A percentile compares a stretch with the other conserved stretches of the same genome.
phyloP scores from a whole-genome alignment of 2,888 invertebrate species.

The Stenichneumon culpator region DNA sequence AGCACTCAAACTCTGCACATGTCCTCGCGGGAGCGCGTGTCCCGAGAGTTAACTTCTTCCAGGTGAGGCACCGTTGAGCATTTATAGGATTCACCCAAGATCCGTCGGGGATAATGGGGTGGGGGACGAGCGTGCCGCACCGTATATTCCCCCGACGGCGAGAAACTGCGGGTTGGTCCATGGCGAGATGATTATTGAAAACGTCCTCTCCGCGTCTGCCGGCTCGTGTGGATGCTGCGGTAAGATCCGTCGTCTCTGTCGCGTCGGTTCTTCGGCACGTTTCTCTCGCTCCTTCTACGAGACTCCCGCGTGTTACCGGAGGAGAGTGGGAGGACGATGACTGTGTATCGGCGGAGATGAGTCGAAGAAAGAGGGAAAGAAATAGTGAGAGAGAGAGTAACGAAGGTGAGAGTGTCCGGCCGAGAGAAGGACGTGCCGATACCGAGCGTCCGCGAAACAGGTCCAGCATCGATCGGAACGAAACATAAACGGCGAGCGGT shows the following conservation, averaged over 20 bases:
- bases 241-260: constrained; percentile 62
- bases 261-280: constrained; percentile 24
- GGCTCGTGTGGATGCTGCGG: constrained; percentile 79
- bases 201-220: constrained; percentile 62
- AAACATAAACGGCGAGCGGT: background rate
- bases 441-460: constrained; percentile 56
- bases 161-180: constrained; percentile 77
- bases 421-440: constrained; percentile 38
- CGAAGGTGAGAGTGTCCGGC: constrained; percentile 42
- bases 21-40: constrained; percentile 78
- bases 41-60: constrained; percentile 80
- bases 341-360: constrained; percentile 6
- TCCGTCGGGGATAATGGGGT: constrained; percentile 70
- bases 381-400: constrained; percentile 60
- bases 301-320: background rate
- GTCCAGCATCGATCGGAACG: constrained; percentile 49
- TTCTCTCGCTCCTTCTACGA: constrained; percentile 18
- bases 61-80: constrained; percentile 79
- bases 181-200: constrained; percentile 76
- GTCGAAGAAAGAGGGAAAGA: constrained; percentile 65
- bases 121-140: constrained; percentile 70
- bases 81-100: constrained; percentile 84
- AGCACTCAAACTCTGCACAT: constrained; percentile 79
- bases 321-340: constrained; percentile 26
- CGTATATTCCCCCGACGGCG: constrained; percentile 51